phyloP scores from a whole-genome alignment of 2,888 invertebrate species.

The Gastracanthus pulcherrimus region DNA sequence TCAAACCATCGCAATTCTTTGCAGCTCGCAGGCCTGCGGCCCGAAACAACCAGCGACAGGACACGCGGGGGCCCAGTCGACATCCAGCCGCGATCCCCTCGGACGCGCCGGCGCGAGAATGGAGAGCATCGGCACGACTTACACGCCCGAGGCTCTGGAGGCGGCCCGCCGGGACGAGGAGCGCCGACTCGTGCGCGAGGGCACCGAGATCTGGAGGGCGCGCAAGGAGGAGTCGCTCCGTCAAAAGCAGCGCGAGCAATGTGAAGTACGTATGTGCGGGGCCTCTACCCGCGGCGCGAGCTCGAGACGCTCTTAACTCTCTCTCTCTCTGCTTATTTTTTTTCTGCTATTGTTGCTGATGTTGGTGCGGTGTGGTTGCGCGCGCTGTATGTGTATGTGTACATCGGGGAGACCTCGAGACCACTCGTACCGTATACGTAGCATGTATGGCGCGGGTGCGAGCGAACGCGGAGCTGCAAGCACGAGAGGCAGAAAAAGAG shows the following conservation, averaged over 20 bases:
- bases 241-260: conserved; percentile 74
- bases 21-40: too few relatives aligned
- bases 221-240: conserved; percentile 73
- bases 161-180: conserved; percentile 70
- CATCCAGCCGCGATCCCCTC: too few relatives aligned
- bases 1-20: too few relatives aligned
- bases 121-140: conserved; percentile 63
- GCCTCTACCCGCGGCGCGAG: background rate
- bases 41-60: too few relatives aligned
- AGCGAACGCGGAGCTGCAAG: too few relatives aligned
- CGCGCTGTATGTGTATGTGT: background rate
- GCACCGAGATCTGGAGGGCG: conserved; percentile 70
- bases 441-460: too few relatives aligned
- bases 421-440: too few relatives aligned
- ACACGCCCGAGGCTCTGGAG: conserved; percentile 71
- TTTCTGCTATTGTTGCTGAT: background rate
- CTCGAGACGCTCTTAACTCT: background rate
- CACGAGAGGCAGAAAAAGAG: too few relatives aligned
- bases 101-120: conserved; percentile 31
- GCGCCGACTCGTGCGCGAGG: conserved; percentile 72
- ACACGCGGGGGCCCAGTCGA: too few relatives aligned
- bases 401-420: too few relatives aligned
- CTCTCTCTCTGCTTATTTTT: too few relatives aligned
- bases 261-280: conserved; percentile 69
- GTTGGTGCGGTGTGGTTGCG: background rate